A percentile compares a stretch with the other conserved stretches of the same genome.
phyloP scores from a whole-genome alignment of 1,140 invertebrate species.

The Habropoda laboriosa region DNA sequence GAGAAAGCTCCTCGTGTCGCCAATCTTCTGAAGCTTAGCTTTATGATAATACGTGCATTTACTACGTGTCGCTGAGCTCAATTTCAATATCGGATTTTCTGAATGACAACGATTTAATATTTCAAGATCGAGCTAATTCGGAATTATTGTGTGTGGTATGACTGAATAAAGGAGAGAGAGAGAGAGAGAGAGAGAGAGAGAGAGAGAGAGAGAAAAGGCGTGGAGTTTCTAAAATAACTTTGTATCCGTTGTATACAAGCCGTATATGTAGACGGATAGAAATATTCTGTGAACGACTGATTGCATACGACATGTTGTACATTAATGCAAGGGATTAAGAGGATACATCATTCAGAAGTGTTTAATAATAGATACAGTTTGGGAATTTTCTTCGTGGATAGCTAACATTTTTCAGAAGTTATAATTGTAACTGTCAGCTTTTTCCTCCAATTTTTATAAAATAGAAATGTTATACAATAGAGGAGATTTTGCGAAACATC shows the following conservation, averaged over 20 bases:
- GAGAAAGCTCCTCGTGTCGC: conserved; percentile 21
- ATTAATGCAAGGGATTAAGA: not conserved
- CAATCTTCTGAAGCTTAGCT: conserved; percentile 22
- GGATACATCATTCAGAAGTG: too few relatives aligned
- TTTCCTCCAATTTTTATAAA: too few relatives aligned
- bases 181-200: too few relatives aligned
- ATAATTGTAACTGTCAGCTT: too few relatives aligned
- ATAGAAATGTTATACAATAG: too few relatives aligned
- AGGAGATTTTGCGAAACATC: too few relatives aligned
- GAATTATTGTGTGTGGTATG: not conserved
- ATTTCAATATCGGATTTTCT: conserved; percentile 17
- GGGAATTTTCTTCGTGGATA: too few relatives aligned
- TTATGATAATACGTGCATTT: conserved; percentile 37
- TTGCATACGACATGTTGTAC: not conserved
- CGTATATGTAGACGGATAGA: not conserved
- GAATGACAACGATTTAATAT: not conserved
- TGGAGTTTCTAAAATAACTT: not conserved
- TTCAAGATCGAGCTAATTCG: not conserved
- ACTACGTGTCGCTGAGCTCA: conserved; percentile 13
- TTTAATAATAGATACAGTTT: too few relatives aligned
- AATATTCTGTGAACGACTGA: not conserved
- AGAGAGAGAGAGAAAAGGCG: too few relatives aligned
- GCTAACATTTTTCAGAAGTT: too few relatives aligned
- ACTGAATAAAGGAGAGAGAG: too few relatives aligned
- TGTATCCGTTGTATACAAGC: not conserved